Evolutionary conservation across 2,113 vertebrate species (phyloP), one percentile per base, ranked within the genome.

Genomic region (Oplegnathus fasciatus): DNA sequence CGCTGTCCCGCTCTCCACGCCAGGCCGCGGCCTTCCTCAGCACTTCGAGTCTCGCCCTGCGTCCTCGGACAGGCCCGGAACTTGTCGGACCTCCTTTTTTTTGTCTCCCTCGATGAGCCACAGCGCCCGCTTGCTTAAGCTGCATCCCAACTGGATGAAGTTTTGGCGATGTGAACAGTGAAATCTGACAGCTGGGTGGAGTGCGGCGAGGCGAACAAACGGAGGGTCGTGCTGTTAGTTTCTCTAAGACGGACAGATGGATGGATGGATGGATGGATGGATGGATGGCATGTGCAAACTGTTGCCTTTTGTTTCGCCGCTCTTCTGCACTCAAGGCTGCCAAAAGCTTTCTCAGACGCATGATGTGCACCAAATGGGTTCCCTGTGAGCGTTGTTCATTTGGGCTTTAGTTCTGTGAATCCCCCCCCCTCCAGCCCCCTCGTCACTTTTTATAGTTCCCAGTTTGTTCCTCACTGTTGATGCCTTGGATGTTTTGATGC

Each of bases 401-500:
- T 77, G 77, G 83, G 83, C 82, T 86, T 89, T 55, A 54, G 82
- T 92, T 91, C 89, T 85, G 87, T 86, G 90, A 92, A 88, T 71
- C 61, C 58, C 64, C 50, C 61, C 58, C 64, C 50, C 75, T 26
- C 18, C 54, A 42, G 70, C 80, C 71, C 80, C 71, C 70, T 66
- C 24, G 1, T 81, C 70, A 82, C 75, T 84, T 86, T 85, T 86
- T 89, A 55, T 64, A 76, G 57, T 77, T 80, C 44, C 68, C 44
- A 13, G 79, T 76, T 72, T 84, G 80, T 81, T 91, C 86, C 75
- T 91, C 86, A 92, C 86, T 89, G 93, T 94, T 84, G 80, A 92
- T 94, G 95, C 94, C 94, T 96, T 95, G 81, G 91, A 93, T 95
- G 94, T 95, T 94, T 88, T 87, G 76, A 90, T 91, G 91, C 87